Percentiles rank a stretch among this genome's conserved stretches.
Evolutionary conservation across 2,113 vertebrate genomes (phyloP).

Genomic region (Nothoprocta pentlandii): DNA sequence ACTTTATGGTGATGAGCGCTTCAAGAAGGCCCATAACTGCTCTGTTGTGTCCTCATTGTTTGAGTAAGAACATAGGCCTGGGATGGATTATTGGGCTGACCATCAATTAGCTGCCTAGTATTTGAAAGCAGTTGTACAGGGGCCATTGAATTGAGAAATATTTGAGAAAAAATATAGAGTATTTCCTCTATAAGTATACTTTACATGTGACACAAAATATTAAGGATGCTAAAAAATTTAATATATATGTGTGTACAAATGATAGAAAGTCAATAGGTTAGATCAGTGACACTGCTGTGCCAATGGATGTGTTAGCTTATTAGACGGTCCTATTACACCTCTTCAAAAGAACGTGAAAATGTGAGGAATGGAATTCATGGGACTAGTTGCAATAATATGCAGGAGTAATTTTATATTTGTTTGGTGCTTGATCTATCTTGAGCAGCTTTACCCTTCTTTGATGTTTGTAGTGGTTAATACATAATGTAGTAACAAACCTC

Average conservation of each 20-base stretch:
- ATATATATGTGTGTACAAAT: neutral
- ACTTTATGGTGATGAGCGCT: neutral
- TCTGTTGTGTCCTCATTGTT: neutral
- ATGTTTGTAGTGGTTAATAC: neutral
- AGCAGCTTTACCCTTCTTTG: neutral
- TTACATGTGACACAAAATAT: neutral
- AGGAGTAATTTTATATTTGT: neutral
- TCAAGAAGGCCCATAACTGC: fast-evolving
- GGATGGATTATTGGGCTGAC: neutral
- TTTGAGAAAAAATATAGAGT: neutral
- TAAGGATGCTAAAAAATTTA: neutral
- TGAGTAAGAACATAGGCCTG: neutral
- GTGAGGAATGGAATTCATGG: neutral
- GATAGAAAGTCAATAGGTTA: neutral
- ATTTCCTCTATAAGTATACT: neutral
- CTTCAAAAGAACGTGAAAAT: neutral
- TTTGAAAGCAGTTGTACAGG: neutral
- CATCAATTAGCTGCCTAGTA: neutral
- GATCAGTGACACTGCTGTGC: neutral
- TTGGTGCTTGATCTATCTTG: neutral
- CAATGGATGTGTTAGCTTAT: neutral
- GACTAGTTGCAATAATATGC: neutral
- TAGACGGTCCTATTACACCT: neutral
- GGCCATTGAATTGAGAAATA: neutral
- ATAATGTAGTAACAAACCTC: neutral